These are phyloP conservation scores for Parapsyche elsis DNA, from an alignment of 1,140 invertebrate species.

Conservation along the genomic window DNA sequence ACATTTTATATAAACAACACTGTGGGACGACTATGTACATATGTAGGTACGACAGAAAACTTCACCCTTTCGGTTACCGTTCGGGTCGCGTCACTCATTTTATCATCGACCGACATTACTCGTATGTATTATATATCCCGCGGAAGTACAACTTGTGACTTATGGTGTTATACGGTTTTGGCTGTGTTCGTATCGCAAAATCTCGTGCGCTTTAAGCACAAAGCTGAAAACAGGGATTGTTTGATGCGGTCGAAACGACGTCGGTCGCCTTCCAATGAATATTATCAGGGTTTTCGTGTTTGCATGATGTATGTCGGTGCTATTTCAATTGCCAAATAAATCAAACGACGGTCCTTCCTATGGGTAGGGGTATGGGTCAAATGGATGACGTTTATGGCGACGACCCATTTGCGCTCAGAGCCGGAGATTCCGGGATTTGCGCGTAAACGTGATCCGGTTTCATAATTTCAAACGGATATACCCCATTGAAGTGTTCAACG, in stretches of 20 bases:
- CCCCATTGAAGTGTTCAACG: not conserved
- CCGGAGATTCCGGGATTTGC: not conserved
- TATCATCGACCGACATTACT: no score
- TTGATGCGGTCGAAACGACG: not conserved
- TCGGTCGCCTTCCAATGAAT: not conserved
- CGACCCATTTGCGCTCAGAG: not conserved
- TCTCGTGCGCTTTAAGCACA: not conserved
- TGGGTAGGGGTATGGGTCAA: not conserved
- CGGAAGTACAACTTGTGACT: not conserved
- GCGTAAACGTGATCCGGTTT: constrained; percentile 11
- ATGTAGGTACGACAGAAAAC: not conserved
- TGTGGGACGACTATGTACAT: not conserved
- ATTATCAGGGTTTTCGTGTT: not conserved
- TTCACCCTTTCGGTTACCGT: not conserved
- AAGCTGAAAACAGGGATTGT: no score
- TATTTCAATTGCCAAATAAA: constrained; percentile 21
- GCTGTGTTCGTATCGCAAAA: not conserved
- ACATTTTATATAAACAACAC: constrained; percentile 22
- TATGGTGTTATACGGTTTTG: not conserved
- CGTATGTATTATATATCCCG: no score
- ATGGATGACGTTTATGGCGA: constrained; percentile 15
- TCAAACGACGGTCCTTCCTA: constrained; percentile 12
- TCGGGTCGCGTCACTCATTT: no score
- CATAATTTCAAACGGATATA: constrained; percentile 3
- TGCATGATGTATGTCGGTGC: not conserved